Evolutionary conservation across 2,888 invertebrate genomes (phyloP).

Genomic region (Nephrocerus scutellatus): DNA sequence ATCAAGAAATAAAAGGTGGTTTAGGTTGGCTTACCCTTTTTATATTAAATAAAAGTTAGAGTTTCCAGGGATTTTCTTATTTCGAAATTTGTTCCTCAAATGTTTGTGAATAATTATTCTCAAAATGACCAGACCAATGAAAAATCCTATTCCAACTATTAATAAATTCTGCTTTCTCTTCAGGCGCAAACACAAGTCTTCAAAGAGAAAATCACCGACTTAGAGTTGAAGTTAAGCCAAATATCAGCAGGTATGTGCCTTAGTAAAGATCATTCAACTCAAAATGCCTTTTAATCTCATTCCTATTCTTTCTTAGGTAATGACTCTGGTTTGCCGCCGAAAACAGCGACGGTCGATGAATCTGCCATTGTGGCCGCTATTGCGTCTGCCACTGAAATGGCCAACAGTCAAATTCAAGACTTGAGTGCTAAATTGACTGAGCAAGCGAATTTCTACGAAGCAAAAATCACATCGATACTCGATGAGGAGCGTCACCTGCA

Average conservation of each 20-base stretch:
- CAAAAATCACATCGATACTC: conserved; percentile 23
- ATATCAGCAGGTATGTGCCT: conserved; percentile 36
- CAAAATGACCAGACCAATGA: too few relatives aligned
- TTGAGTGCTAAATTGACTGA: conserved; percentile 24
- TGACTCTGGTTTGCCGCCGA: too few relatives aligned
- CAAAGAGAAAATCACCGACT: conserved; percentile 41
- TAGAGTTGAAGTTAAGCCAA: conserved; percentile 37
- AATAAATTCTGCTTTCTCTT: conserved; percentile 11
- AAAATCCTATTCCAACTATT: neutral
- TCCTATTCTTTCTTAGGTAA: too few relatives aligned
- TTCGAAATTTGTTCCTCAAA: too few relatives aligned
- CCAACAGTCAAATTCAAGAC: conserved; percentile 21
- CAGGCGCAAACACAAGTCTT: conserved; percentile 45
- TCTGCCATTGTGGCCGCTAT: neutral
- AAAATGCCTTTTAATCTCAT: neutral
- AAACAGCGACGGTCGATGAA: too few relatives aligned
- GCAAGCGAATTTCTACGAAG: conserved; percentile 24
- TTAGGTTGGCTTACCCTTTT: too few relatives aligned
- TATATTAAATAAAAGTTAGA: too few relatives aligned
- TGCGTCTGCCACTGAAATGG: conserved; percentile 27
- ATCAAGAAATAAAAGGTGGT: too few relatives aligned
- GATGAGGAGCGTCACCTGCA: conserved; percentile 33
- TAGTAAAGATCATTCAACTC: neutral
- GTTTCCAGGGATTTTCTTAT: too few relatives aligned
- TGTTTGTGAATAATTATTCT: conserved; percentile 3